Evolutionary conservation across 1,140 invertebrate genomes (phyloP), one percentile per base, ranked within the genome.

Genomic region (Macrocentrus cingulum): DNA sequence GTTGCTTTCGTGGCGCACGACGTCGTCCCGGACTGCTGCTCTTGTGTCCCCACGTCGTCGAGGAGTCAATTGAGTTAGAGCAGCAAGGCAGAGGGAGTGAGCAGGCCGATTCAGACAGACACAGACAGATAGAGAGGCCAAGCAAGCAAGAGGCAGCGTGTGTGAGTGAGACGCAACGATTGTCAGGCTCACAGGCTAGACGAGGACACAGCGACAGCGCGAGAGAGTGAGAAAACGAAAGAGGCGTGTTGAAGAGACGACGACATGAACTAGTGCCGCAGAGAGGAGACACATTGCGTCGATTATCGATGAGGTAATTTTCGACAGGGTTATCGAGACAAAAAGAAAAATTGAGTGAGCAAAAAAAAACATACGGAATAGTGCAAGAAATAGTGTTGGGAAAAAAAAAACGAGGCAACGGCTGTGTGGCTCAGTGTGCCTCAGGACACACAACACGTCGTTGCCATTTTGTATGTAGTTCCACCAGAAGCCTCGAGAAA

Each of bases 381-480:
- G 19, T 25, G 9, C 2, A n/a, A 48, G 22, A 23, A 11, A 48
- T 20, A 48, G 22, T 23, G 22, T 23, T n/a, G 6, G 7, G 15
- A 32, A 36, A 37, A 34, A 51, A 20, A 51, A 29, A 49, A 32
- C 34, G 49, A 29, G 49, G 32, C 49, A 51, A 51, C 18, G 49
- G 49, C 25, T 29, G 16, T 51, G 49, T 51, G 32, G 32, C 36
- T n/a, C n/a, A n/a, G n/a, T 52, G 36, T 25, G 37, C 50, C n/a
- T n/a, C 20, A 23, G 23, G 32, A 2, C 23, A 46, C 23, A 57
- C 22, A 52, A 52, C 50, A 42, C 41, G 18, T 59, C 56, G 57
- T 59, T 59, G 57, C 57, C 57, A 59, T 59, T 59, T 59, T 59
- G 57, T 53, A 57, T n/a, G 49, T 37, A 18, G 22, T 58, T 42